Conservation (phyloP, 2,888 invertebrate species). For the Sinodicranocentrus sp. region DNA sequence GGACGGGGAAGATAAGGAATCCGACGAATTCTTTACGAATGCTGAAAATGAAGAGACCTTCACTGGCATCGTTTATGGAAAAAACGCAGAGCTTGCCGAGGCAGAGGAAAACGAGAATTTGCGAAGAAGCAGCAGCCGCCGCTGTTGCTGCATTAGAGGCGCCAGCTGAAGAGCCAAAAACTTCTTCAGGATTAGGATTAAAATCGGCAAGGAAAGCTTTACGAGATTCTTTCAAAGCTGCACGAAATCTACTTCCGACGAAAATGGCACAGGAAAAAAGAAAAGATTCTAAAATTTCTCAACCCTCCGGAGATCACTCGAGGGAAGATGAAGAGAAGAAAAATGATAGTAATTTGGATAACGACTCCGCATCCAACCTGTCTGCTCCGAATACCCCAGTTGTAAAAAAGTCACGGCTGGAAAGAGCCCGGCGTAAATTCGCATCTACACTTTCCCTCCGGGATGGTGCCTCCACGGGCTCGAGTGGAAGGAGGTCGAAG, state of each 20-base stretch:
- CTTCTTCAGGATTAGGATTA: constrained; percentile 24
- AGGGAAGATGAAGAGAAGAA: too few species aligned
- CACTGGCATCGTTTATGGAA: constrained; percentile 51
- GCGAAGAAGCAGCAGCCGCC: neutral
- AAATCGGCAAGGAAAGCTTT: constrained; percentile 49
- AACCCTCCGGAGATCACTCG: neutral
- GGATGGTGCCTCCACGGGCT: neutral
- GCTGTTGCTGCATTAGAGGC: too few species aligned
- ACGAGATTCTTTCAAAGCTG: constrained; percentile 61
- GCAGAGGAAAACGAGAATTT: constrained; percentile 20
- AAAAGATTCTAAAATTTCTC: neutral
- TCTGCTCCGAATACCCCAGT: constrained; percentile 45
- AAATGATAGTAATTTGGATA: neutral
- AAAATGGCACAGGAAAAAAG: neutral
- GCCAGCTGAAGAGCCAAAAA: neutral
- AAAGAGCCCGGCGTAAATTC: constrained; percentile 30
- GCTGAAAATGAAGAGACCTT: constrained; percentile 40
- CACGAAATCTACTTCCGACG: constrained; percentile 47
- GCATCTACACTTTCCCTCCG: constrained; percentile 44
- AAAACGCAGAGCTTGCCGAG: constrained; percentile 30
- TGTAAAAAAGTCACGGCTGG: constrained; percentile 42
- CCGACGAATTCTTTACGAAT: constrained; percentile 26
- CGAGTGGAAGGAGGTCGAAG: constrained; percentile 3
- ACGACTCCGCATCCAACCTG: neutral
- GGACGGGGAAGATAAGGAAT: neutral